These are phyloP conservation scores for Embidobia sp. DNA, from an alignment of 2,888 invertebrate species.

Conservation along the genomic window DNA sequence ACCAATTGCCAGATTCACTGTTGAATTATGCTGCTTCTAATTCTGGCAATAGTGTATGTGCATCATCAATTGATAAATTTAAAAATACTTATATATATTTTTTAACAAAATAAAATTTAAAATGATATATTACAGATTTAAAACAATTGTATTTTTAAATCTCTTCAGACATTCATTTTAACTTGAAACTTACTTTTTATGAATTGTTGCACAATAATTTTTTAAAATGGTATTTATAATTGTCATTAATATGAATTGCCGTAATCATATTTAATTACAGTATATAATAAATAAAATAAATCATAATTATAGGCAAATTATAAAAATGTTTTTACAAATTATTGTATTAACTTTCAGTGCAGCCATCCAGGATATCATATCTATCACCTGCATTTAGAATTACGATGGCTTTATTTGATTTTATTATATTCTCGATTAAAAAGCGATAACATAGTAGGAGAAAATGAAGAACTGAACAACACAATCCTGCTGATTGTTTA, in stretches of 20 bases:
- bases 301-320: too few relatives aligned
- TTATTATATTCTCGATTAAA: slow-evolving; percentile 70
- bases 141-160: too few relatives aligned
- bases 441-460: slow-evolving; percentile 66
- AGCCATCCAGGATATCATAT: slow-evolving; percentile 82
- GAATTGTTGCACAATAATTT: neutral
- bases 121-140: too few relatives aligned
- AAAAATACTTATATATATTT: too few relatives aligned
- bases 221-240: slow-evolving; percentile 1
- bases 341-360: slow-evolving; percentile 76
- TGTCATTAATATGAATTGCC: too few relatives aligned
- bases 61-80: too few relatives aligned
- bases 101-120: too few relatives aligned
- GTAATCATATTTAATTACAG: too few relatives aligned
- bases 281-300: too few relatives aligned
- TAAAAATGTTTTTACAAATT: too few relatives aligned
- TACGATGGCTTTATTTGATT: slow-evolving; percentile 81
- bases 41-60: slow-evolving; percentile 80
- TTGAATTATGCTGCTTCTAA: slow-evolving; percentile 79
- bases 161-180: too few relatives aligned
- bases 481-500: slow-evolving; percentile 72
- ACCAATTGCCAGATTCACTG: slow-evolving; percentile 78
- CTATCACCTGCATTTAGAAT: slow-evolving; percentile 82
- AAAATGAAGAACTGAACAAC: slow-evolving; percentile 71
- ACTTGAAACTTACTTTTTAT: too few relatives aligned